Percentiles rank a stretch among this genome's conserved stretches.
Evolutionary conservation across 2,113 vertebrate genomes (phyloP).

Genomic region (Mastomys coucha): DNA sequence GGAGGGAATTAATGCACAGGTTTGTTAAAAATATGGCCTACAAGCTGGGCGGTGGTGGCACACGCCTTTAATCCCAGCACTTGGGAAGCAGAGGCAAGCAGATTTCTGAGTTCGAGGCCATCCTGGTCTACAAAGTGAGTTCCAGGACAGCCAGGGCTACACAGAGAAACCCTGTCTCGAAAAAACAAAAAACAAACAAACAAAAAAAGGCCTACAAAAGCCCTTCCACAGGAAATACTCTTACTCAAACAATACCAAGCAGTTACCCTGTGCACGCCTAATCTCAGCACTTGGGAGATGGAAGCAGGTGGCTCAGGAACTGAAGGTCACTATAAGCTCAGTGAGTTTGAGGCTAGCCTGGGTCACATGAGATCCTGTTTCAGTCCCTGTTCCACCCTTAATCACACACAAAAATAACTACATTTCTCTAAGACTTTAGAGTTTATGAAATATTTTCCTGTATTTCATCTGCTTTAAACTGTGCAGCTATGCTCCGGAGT

Average conservation of each 20-base stretch:
- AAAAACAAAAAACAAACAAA: too few relatives aligned
- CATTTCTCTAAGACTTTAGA: neutral
- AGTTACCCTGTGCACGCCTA: neutral
- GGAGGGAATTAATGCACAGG: neutral
- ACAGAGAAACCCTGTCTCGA: too few relatives aligned
- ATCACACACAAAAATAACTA: neutral
- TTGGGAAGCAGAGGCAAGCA: too few relatives aligned
- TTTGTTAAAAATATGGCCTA: neutral
- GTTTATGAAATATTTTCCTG: constrained; percentile 14
- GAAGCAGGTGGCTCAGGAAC: neutral
- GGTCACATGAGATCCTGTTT: neutral
- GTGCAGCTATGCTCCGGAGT: neutral
- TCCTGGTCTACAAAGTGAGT: too few relatives aligned
- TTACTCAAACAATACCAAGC: neutral
- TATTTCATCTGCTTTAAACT: constrained; percentile 1
- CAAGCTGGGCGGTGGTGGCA: neutral
- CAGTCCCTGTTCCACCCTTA: neutral
- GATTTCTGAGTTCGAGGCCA: too few relatives aligned
- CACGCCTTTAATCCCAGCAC: too few relatives aligned
- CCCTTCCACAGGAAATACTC: neutral
- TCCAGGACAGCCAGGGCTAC: too few relatives aligned
- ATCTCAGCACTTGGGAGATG: neutral
- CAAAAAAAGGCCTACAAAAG: neutral
- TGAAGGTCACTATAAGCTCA: neutral
- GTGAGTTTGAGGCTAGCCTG: neutral